Evolutionary conservation across 1,140 invertebrate genomes (phyloP).

Genomic region (Trichoplusia ni): DNA sequence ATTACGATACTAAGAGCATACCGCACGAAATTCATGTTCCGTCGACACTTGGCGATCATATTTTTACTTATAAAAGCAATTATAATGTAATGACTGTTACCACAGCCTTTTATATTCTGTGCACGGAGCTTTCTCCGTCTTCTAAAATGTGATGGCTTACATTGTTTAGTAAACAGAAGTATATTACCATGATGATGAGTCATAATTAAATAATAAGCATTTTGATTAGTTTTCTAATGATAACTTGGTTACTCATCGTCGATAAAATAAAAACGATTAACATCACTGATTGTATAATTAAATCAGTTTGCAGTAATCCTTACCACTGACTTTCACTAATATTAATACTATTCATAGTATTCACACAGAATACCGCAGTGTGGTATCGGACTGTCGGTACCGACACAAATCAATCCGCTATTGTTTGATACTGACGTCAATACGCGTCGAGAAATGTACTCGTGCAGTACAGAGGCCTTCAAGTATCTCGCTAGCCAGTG

Average conservation of each 20-base stretch:
- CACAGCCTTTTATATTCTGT: constrained; percentile 7
- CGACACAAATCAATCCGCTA: constrained; percentile 51
- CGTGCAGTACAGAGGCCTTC: constrained; percentile 32
- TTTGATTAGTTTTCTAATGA: background rate
- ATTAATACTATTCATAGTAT: constrained; percentile 34
- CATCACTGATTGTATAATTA: constrained; percentile 28
- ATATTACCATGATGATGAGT: background rate
- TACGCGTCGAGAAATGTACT: constrained; percentile 31
- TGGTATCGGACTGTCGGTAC: too few relatives aligned
- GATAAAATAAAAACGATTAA: constrained; percentile 4
- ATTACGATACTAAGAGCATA: constrained; percentile 39
- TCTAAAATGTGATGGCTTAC: background rate
- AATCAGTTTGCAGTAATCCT: constrained; percentile 35
- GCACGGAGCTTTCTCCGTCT: constrained; percentile 15
- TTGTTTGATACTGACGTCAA: constrained; percentile 58
- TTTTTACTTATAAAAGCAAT: constrained; percentile 28
- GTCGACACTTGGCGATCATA: constrained; percentile 27
- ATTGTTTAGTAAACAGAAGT: constrained; percentile 4
- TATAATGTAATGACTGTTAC: constrained; percentile 28
- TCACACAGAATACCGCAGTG: constrained; percentile 28
- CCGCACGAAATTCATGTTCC: constrained; percentile 30
- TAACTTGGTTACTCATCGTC: background rate
- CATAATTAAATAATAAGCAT: background rate
- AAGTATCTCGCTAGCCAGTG: constrained; percentile 15
- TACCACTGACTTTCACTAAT: constrained; percentile 45